Conservation (phyloP, 1,140 invertebrate genomes). For the Drosophila asahinai region DNA sequence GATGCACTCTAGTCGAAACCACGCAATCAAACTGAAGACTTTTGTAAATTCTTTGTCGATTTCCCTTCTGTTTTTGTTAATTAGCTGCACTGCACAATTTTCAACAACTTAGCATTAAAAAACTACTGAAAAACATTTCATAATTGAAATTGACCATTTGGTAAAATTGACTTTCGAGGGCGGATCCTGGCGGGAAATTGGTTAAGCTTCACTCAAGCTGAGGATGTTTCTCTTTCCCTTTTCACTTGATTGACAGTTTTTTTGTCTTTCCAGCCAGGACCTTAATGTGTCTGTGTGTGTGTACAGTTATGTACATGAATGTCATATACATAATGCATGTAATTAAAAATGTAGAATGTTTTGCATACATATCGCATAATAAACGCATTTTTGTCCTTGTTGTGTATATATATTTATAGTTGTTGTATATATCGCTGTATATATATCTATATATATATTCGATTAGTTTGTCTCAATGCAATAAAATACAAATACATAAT, state of each 20-base stretch:
- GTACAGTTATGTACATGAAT: slow-evolving; percentile 66
- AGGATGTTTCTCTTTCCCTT: slow-evolving; percentile 6
- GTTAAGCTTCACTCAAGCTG: slow-evolving; percentile 3
- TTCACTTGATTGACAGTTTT: slow-evolving; percentile 54
- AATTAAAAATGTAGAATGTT: slow-evolving; percentile 60
- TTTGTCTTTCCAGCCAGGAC: slow-evolving; percentile 31
- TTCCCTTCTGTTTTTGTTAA: slow-evolving; percentile 28
- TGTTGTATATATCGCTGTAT: slow-evolving; percentile 54
- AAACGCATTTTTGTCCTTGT: slow-evolving; percentile 62
- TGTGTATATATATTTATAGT: slow-evolving; percentile 64
- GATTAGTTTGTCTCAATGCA: slow-evolving; percentile 61
- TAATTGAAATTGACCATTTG: slow-evolving; percentile 73
- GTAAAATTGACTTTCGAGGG: slow-evolving; percentile 74
- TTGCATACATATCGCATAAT: slow-evolving; percentile 66
- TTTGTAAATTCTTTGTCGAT: slow-evolving; percentile 66
- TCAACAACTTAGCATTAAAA: slow-evolving; percentile 73
- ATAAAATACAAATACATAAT: slow-evolving; percentile 69
- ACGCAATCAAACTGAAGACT: slow-evolving; percentile 79
- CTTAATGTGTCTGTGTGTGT: slow-evolving; percentile 36
- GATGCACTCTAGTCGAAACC: slow-evolving; percentile 73
- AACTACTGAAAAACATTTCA: slow-evolving; percentile 62
- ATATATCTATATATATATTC: slow-evolving; percentile 57
- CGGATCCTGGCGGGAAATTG: slow-evolving; percentile 28
- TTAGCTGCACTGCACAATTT: slow-evolving; percentile 62
- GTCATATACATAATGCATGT: slow-evolving; percentile 76